Percentiles rank a stretch among this genome's conserved stretches.
Evolutionary conservation across 1,140 invertebrate genomes (phyloP).

Genomic region (Xylocopa sonorina): DNA sequence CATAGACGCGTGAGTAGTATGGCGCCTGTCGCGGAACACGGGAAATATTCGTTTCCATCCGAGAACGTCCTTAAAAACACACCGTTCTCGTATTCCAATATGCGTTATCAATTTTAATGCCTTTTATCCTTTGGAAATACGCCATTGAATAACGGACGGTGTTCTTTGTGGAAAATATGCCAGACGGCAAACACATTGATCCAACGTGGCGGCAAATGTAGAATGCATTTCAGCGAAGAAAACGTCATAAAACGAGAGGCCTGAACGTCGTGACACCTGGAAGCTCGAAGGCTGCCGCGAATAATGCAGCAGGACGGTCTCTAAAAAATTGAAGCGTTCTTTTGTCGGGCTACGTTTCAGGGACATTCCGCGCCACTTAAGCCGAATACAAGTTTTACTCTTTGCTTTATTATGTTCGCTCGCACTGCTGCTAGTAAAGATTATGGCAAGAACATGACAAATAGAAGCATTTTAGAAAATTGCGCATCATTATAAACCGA

Average conservation of each 20-base stretch:
- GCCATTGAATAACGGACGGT: neutral
- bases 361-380: neutral
- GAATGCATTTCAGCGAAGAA: constrained; percentile 1
- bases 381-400: neutral
- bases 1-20: neutral
- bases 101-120: constrained; percentile 5
- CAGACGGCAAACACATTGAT: neutral
- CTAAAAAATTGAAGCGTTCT: neutral
- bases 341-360: neutral
- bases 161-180: neutral
- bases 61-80: constrained; percentile 11
- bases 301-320: neutral
- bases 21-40: neutral
- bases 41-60: neutral
- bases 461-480: too few species aligned
- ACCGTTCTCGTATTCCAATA: neutral
- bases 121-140: neutral
- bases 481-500: too few species aligned
- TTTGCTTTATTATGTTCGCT: neutral
- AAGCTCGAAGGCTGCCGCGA: neutral
- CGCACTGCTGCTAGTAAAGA: neutral
- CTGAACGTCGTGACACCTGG: neutral
- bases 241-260: neutral
- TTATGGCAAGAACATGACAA: neutral
- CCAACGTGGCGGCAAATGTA: neutral